Conservation (phyloP, 1,140 invertebrate genomes). For the Drosophila murphyi region DNA sequence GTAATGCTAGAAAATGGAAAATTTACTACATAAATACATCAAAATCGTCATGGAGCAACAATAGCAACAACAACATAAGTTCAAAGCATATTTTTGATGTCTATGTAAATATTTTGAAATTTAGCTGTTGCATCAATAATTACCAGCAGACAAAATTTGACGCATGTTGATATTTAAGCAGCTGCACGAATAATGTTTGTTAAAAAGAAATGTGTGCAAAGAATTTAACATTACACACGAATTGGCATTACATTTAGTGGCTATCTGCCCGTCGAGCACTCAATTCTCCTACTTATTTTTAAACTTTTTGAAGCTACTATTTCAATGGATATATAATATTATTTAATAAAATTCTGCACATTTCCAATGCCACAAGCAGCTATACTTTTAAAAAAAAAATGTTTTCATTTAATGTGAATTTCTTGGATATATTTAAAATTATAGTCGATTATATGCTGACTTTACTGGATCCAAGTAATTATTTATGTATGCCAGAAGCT, state of each 20-base stretch:
- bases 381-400: too few species aligned
- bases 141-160: constrained; percentile 27
- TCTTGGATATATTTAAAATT: background rate
- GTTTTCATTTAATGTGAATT: too few species aligned
- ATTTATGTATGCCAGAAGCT: background rate
- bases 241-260: too few species aligned
- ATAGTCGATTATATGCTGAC: background rate
- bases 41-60: constrained; percentile 23
- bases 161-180: constrained; percentile 41
- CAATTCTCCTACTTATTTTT: too few species aligned
- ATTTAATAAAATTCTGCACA: too few species aligned
- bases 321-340: too few species aligned
- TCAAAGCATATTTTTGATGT: constrained; percentile 47
- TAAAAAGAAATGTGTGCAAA: background rate
- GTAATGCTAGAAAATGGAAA: background rate
- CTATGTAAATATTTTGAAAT: constrained; percentile 50
- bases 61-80: constrained; percentile 17
- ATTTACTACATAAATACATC: constrained; percentile 32
- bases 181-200: constrained; percentile 39
- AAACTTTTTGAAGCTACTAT: too few species aligned
- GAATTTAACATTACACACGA: background rate
- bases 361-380: too few species aligned
- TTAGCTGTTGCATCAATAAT: constrained; percentile 37
- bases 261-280: too few species aligned
- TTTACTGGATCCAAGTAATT: too few species aligned